Conservation (phyloP, 2,113 vertebrate genomes). For the Sminthopsis crassicaudata region DNA sequence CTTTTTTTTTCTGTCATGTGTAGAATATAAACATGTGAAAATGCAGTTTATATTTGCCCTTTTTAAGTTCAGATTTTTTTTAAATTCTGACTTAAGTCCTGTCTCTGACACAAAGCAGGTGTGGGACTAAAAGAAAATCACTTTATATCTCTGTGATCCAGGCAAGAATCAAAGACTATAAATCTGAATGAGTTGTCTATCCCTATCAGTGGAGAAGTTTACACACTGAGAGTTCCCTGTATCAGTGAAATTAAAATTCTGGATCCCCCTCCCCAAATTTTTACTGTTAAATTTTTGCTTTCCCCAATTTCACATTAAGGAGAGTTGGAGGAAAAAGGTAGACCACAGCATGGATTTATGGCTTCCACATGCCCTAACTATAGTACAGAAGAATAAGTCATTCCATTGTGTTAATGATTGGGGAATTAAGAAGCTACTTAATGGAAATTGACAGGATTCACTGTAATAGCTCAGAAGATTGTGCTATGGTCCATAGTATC, state of each 20-base stretch:
- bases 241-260: background rate
- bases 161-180: background rate
- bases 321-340: background rate
- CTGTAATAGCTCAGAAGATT: slow-evolving; percentile 69
- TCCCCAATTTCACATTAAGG: slow-evolving; percentile 26
- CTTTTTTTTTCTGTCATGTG: background rate
- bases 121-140: background rate
- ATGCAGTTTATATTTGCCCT: background rate
- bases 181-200: background rate
- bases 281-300: slow-evolving; percentile 46
- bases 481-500: slow-evolving; percentile 65
- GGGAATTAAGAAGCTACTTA: slow-evolving; percentile 74
- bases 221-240: background rate
- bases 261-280: background rate
- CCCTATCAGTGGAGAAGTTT: background rate
- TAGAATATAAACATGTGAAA: background rate
- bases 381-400: slow-evolving; percentile 71
- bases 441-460: slow-evolving; percentile 74
- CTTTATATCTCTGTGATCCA: background rate
- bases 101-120: background rate
- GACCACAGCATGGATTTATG: slow-evolving; percentile 70
- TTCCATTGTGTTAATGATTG: slow-evolving; percentile 74
- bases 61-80: background rate
- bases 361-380: slow-evolving; percentile 77
- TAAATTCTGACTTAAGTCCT: background rate